Base-by-base conservation (phyloP, 35 echinoderm and acorn worm species). In the Apostichopus japonicus region DNA sequence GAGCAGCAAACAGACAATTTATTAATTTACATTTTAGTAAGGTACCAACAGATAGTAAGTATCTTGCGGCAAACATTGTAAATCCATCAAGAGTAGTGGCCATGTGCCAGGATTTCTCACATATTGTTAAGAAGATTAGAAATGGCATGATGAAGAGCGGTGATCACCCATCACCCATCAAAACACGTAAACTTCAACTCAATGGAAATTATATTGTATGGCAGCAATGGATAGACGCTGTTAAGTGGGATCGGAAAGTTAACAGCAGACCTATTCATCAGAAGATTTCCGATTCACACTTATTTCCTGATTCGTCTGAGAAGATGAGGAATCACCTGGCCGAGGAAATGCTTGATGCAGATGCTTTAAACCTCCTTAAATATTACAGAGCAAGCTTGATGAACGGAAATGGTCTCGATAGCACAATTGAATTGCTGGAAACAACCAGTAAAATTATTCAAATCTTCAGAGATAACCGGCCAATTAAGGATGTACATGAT, bases 261-360 rank as follows among this genome's bases (percentile, higher is more conserved):
- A 92, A 92, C 25, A 92, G 90, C 54, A 13, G 90, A 54, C 57
- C 27, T 15, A 92, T 92, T 23, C 54, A 92, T 21, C 15, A 92
- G 33, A 78, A 91, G 27, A 4, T 91, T 22, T 55, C 90, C 5
- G 33, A 91, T n/a, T 5, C 90, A 4, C 90, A 91, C 53, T 14
- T 91, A 7, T 77, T 77, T 80, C 90, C 90, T 24, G 44, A 79
- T 24, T 13, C 25, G 54, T 78, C 73, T 11, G 77, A 79, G 11
- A 92, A 80, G 56, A 92, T 92, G 90, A 78, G 77, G 21, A 92
- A 92, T 56, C 76, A 92, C 23, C 77, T 92, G 14, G 90, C 90
- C 16, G 75, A 79, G 53, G 54, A 78, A 17, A 91, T 79, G 73
- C 75, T 80, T 10, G 57, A 83, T 52, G 58, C 4, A 4, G 73